Evolutionary conservation across 1,140 invertebrate species (phyloP), one percentile per base, ranked within the genome.

Genomic region (Helicorthomorpha holstii): DNA sequence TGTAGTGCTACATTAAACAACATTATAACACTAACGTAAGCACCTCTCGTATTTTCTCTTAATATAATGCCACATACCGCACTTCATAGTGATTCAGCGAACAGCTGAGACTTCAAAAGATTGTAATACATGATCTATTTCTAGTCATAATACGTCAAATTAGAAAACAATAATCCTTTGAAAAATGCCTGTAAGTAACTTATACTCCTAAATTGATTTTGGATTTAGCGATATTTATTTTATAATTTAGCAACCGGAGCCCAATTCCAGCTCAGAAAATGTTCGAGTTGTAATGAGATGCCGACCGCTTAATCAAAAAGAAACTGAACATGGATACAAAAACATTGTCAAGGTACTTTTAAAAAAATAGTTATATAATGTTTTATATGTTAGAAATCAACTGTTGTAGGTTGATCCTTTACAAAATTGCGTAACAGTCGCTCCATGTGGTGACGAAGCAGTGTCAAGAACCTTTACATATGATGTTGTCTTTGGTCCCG

Each of bases 241-340:
- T 24, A 42, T 26, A 50, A 16, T 7, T 7, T 24, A 44, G 49
- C 49, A 50, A 44, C 27, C 16, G 25, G 50, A 49, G n/a, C 26
- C 27, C 12, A 21, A 38, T 21, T 56, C 53, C 12, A 58, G 61
- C 27, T 56, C 56, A 2, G 74, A 75, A 54, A 77, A 75, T 60
- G 73, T 76, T 42, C 76, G 84, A 54, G 90, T 94, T 27, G 85
- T 90, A 25, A 83, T 94, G 19, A 74, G 91, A 53, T 80, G 89
- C 54, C 76, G 91, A 50, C 91, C 91, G 0, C 75, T 92, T 63
- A 88, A 80, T 64, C 78, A 80, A 61, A 78, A 79, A 59, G 89
- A 94, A 67, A 69, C 79, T 54, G 68, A 78, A 43, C 71, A 75
- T 27, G 78, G 79, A 44, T 76, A 78, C 41, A 74, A 77, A 61